Conservation (phyloP, 2,113 vertebrate genomes). For the Neopipo cinnamomea region DNA sequence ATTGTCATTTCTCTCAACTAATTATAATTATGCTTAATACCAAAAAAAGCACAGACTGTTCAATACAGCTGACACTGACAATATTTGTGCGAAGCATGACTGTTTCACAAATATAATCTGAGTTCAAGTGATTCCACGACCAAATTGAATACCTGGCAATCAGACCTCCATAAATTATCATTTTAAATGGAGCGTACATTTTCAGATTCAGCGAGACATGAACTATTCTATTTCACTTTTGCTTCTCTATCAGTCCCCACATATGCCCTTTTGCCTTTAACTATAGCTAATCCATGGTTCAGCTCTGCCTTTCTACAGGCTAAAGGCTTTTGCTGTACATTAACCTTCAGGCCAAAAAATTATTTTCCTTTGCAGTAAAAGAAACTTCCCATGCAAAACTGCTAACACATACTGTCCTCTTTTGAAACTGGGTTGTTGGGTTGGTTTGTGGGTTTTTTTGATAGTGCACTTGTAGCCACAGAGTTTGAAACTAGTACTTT, state of each 20-base stretch:
- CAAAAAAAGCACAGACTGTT: neutral
- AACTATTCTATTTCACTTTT: neutral
- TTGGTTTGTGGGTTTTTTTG: fast-evolving
- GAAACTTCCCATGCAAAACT: neutral
- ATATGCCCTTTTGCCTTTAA: neutral
- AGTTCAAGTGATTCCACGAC: constrained; percentile 33
- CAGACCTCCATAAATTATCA: constrained; percentile 11
- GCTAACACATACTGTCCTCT: neutral
- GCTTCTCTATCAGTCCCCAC: neutral
- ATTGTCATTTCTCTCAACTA: constrained; percentile 27
- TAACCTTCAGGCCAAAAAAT: neutral
- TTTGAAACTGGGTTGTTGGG: neutral
- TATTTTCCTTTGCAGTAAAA: neutral
- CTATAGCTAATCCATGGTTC: neutral
- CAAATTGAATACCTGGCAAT: constrained; percentile 48
- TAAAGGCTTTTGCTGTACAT: neutral
- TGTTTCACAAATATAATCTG: constrained; percentile 9
- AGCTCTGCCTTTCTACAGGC: neutral
- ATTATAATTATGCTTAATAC: constrained; percentile 25
- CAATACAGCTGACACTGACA: constrained; percentile 36
- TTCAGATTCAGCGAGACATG: neutral
- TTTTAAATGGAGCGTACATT: neutral
- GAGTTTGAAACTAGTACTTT: neutral
- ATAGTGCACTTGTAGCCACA: neutral
- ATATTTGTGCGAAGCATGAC: constrained; percentile 34